Conservation (phyloP, 1,140 invertebrate species). For the Sarcophaga peregrina region DNA sequence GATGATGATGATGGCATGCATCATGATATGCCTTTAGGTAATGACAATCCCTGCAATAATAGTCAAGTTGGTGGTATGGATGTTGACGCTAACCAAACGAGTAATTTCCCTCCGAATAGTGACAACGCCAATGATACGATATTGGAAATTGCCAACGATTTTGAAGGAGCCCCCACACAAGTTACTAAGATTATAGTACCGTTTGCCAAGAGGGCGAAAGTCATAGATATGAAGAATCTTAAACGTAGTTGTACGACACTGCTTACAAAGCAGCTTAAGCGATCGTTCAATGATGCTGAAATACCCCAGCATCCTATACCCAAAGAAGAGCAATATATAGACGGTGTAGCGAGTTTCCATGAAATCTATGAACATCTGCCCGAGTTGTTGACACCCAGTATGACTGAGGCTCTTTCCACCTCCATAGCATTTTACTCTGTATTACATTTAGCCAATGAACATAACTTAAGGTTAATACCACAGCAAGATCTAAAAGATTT, state of each 20-base stretch:
- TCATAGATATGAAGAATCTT: conserved; percentile 79
- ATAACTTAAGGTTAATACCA: conserved; percentile 63
- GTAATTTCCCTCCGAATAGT: not conserved
- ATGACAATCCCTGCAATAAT: not conserved
- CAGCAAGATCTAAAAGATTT: conserved; percentile 58
- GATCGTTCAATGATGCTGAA: conserved; percentile 44
- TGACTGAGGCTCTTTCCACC: conserved; percentile 75
- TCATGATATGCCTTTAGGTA: conserved; percentile 15
- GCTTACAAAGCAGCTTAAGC: conserved; percentile 59
- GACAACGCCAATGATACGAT: conserved; percentile 51
- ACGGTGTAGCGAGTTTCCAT: conserved; percentile 64
- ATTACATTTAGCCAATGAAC: conserved; percentile 82
- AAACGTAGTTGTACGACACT: conserved; percentile 73
- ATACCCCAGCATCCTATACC: conserved; percentile 51
- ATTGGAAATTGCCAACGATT: conserved; percentile 61
- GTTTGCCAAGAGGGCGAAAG: conserved; percentile 79
- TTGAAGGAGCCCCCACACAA: conserved; percentile 61
- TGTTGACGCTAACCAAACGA: not conserved
- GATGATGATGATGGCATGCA: conserved; percentile 23
- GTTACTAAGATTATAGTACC: conserved; percentile 73
- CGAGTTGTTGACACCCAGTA: conserved; percentile 69
- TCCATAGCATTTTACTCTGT: conserved; percentile 79
- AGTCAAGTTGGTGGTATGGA: not conserved
- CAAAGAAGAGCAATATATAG: conserved; percentile 52
- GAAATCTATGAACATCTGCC: conserved; percentile 72